phyloP scores from a whole-genome alignment of 2,888 invertebrate genomes.

The Limnephilus lunatus region DNA sequence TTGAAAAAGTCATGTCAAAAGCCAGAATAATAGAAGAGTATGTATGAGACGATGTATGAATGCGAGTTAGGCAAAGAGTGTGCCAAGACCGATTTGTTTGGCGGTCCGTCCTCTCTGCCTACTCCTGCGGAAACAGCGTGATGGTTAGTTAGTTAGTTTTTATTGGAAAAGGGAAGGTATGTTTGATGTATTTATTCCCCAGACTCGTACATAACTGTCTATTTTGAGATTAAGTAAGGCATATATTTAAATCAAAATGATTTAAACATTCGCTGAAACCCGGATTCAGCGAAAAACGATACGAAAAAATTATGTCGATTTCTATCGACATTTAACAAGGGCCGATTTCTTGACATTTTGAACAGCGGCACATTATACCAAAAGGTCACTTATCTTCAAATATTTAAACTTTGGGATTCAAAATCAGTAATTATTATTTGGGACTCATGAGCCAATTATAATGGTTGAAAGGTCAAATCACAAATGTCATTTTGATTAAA shows the following conservation, averaged over 20 bases:
- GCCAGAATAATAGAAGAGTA: too few species aligned
- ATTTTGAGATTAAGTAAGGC: too few species aligned
- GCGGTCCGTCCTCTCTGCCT: too few species aligned
- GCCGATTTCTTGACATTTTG: not conserved
- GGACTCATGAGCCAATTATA: not conserved
- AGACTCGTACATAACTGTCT: too few species aligned
- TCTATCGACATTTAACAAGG: not conserved
- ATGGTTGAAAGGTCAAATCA: not conserved
- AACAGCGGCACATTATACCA: not conserved
- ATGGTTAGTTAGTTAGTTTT: too few species aligned
- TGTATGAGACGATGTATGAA: too few species aligned
- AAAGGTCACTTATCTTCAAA: not conserved
- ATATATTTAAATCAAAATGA: not conserved
- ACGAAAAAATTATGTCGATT: not conserved
- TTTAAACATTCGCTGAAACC: not conserved
- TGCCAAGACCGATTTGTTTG: too few species aligned
- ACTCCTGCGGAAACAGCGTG: too few species aligned
- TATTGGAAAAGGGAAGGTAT: too few species aligned
- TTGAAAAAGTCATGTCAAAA: too few species aligned
- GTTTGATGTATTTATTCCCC: too few species aligned
- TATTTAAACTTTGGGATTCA: not conserved
- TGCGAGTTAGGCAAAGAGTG: too few species aligned
- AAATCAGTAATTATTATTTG: not conserved
- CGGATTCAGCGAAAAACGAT: not conserved
- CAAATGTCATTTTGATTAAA: not conserved